Percentiles rank a stretch among this genome's conserved stretches.
These are phyloP conservation scores for Dasysyrphus albostriatus DNA, from an alignment of 2,888 invertebrate species.

Conservation along the genomic window DNA sequence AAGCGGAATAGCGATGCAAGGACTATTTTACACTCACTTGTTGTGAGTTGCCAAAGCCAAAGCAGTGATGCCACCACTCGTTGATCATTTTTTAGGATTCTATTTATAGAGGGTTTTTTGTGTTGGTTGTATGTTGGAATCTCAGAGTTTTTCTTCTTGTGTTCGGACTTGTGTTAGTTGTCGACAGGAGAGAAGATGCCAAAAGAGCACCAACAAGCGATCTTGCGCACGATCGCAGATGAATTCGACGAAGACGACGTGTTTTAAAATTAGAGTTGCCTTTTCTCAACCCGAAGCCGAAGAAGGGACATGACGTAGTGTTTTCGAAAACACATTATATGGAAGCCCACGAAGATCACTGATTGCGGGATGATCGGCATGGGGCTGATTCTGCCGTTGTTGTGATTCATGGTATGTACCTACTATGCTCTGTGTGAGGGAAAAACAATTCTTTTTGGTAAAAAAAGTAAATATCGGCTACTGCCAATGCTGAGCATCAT, in stretches of 20 bases:
- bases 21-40: slow-evolving; percentile 70
- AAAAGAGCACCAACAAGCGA: slow-evolving; percentile 44
- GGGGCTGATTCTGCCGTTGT: slow-evolving; percentile 63
- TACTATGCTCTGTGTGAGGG: slow-evolving; percentile 66
- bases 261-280: slow-evolving; percentile 74
- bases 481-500: slow-evolving; percentile 71
- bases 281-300: slow-evolving; percentile 53
- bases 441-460: slow-evolving; percentile 58
- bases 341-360: slow-evolving; percentile 50
- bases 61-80: slow-evolving; percentile 70
- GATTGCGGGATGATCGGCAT: slow-evolving; percentile 65
- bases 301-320: slow-evolving; percentile 51
- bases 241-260: slow-evolving; percentile 25
- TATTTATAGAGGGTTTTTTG: slow-evolving; percentile 61
- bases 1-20: slow-evolving; percentile 40
- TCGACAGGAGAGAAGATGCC: slow-evolving; percentile 61
- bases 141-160: slow-evolving; percentile 55
- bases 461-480: slow-evolving; percentile 58
- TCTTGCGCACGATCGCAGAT: slow-evolving; percentile 68
- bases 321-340: slow-evolving; percentile 58
- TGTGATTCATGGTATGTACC: slow-evolving; percentile 24
- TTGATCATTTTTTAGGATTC: slow-evolving; percentile 62
- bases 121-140: slow-evolving; percentile 56
- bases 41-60: slow-evolving; percentile 70
- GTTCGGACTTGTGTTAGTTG: slow-evolving; percentile 39